Evolutionary conservation across 64 coral and sea anemone genomes (phyloP).

Genomic region (Astreopora myriophthalma): DNA sequence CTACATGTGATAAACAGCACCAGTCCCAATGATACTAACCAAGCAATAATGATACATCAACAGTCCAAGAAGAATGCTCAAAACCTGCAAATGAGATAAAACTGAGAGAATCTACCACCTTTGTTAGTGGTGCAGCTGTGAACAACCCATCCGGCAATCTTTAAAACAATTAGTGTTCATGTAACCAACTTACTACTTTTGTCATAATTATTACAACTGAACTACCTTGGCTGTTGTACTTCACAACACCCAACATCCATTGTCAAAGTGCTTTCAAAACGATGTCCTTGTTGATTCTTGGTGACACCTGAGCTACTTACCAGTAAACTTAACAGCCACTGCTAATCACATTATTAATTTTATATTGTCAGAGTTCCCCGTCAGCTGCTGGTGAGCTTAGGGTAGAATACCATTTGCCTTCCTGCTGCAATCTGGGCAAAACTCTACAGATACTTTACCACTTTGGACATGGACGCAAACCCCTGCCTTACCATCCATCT

Average conservation of each 20-base stretch:
- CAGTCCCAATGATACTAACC: slow-evolving; percentile 6
- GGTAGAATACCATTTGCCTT: slow-evolving; percentile 60
- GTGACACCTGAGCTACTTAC: not conserved
- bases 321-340: not conserved
- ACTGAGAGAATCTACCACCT: not conserved
- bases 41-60: not conserved
- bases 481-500: slow-evolving; percentile 28
- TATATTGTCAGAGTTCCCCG: not conserved
- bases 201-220: too few species aligned
- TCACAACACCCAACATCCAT: too few species aligned
- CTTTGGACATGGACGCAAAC: slow-evolving; percentile 88
- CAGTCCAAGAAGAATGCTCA: not conserved
- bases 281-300: not conserved
- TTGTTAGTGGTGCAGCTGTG: slow-evolving; percentile 9
- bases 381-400: not conserved
- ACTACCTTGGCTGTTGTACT: too few species aligned
- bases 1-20: not conserved
- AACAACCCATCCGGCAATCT: not conserved
- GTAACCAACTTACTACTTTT: too few species aligned
- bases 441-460: slow-evolving; percentile 90
- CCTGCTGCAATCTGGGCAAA: slow-evolving; percentile 83
- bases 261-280: not conserved
- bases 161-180: too few species aligned
- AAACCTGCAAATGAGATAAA: slow-evolving; percentile 16
- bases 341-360: not conserved